These are phyloP conservation scores for Erebia palarica DNA, from an alignment of 2,888 invertebrate species.

Conservation along the genomic window DNA sequence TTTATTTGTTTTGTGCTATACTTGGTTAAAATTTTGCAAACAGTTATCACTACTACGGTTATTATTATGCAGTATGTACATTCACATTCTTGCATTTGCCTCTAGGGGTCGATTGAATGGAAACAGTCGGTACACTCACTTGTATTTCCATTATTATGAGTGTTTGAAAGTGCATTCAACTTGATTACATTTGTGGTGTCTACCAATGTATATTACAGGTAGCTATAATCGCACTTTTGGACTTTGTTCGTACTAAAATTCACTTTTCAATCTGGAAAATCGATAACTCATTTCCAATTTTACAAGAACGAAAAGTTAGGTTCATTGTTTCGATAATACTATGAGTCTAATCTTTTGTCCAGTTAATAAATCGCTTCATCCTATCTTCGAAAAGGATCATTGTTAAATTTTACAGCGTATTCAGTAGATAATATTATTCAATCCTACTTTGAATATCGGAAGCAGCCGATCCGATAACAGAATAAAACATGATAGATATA, in stretches of 20 bases:
- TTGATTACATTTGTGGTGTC: constrained; percentile 2
- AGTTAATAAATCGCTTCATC: constrained; percentile 8
- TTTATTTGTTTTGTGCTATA: not conserved
- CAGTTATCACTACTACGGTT: constrained; percentile 17
- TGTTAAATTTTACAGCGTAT: constrained; percentile 12
- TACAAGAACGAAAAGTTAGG: not conserved
- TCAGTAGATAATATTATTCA: constrained; percentile 6
- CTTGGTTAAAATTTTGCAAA: not conserved
- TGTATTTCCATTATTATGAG: not conserved
- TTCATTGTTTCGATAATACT: not conserved
- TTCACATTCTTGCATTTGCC: constrained; percentile 22
- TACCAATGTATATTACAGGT: too few species aligned
- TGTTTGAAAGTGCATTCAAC: constrained; percentile 12
- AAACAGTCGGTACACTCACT: constrained; percentile 14
- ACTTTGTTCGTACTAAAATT: not conserved
- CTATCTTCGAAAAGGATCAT: constrained; percentile 4
- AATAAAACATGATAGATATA: not conserved
- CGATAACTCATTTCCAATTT: not conserved
- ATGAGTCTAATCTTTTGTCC: constrained; percentile 6
- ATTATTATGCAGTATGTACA: constrained; percentile 19
- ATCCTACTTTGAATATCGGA: constrained; percentile 1
- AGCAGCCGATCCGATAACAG: not conserved
- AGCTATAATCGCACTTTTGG: not conserved
- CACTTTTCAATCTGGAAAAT: not conserved
- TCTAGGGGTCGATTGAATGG: constrained; percentile 29